These are phyloP conservation scores for Nomada ruficornis DNA, from an alignment of 2,888 invertebrate genomes.

Conservation along the genomic window DNA sequence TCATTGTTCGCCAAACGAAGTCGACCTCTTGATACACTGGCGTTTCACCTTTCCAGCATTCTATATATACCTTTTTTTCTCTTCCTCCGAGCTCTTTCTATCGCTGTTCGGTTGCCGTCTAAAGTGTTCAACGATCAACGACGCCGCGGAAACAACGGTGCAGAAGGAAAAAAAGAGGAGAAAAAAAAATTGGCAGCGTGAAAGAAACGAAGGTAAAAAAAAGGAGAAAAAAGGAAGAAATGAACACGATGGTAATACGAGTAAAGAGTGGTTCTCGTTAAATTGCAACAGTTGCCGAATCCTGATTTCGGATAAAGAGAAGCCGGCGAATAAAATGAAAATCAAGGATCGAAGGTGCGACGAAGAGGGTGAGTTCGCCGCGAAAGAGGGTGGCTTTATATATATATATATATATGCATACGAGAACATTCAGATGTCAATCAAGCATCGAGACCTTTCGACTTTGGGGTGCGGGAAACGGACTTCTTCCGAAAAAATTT, in stretches of 20 bases:
- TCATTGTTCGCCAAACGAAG: slow-evolving; percentile 33
- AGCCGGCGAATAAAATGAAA: slow-evolving; percentile 44
- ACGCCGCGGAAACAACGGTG: slow-evolving; percentile 16
- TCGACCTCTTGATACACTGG: slow-evolving; percentile 32
- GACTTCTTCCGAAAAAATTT: slow-evolving; percentile 72
- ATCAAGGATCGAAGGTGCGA: slow-evolving; percentile 15
- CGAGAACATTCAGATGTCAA: slow-evolving; percentile 79
- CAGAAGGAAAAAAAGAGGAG: background rate
- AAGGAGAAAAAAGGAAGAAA: slow-evolving; percentile 15
- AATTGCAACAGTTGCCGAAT: slow-evolving; percentile 78
- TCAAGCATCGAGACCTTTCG: slow-evolving; percentile 69
- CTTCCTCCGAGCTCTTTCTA: slow-evolving; percentile 30
- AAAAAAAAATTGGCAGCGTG: slow-evolving; percentile 27
- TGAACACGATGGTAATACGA: slow-evolving; percentile 56
- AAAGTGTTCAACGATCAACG: slow-evolving; percentile 32
- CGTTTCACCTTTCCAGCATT: slow-evolving; percentile 42
- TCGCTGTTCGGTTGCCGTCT: slow-evolving; percentile 18
- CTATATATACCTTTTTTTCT: slow-evolving; percentile 7
- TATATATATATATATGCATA: slow-evolving; percentile 72
- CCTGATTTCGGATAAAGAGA: slow-evolving; percentile 69
- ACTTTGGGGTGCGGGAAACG: slow-evolving; percentile 63
- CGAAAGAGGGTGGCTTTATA: slow-evolving; percentile 67
- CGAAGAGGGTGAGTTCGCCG: background rate
- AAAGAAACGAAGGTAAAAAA: slow-evolving; percentile 22
- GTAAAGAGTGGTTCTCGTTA: slow-evolving; percentile 75